phyloP scores from a whole-genome alignment of 2,888 invertebrate species.

The Drosophila parthenogenetica region DNA sequence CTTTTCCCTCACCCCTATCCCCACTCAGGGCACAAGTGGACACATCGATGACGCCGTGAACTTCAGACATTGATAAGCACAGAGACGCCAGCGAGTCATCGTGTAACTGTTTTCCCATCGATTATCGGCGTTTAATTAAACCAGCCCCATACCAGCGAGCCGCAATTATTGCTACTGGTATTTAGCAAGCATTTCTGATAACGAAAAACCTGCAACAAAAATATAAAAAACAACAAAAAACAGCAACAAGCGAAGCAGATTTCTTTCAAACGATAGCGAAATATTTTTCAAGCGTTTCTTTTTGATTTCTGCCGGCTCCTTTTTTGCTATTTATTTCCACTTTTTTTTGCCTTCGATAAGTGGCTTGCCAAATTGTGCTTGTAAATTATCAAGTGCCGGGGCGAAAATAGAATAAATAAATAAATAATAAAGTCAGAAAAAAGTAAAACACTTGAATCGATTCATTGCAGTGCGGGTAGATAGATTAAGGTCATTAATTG shows the following conservation, averaged over 20 bases:
- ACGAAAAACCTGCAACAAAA: conserved; percentile 23
- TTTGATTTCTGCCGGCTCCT: conserved; percentile 70
- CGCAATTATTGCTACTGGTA: conserved; percentile 74
- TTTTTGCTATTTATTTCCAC: conserved; percentile 32
- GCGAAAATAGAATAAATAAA: conserved; percentile 34
- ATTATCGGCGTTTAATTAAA: conserved; percentile 76
- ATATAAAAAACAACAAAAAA: conserved; percentile 26
- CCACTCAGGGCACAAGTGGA: conserved; percentile 7
- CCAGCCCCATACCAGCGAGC: conserved; percentile 31
- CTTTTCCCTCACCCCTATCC: too few relatives aligned
- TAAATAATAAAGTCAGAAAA: conserved; percentile 27
- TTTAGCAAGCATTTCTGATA: conserved; percentile 73
- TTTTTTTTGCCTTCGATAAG: conserved; percentile 48
- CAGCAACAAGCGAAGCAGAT: conserved; percentile 61
- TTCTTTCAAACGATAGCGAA: conserved; percentile 66
- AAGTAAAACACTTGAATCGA: conserved; percentile 38
- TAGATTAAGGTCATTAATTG: conserved; percentile 24
- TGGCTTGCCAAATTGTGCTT: conserved; percentile 69
- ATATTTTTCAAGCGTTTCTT: conserved; percentile 48
- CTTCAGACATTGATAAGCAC: conserved; percentile 30
- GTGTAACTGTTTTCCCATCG: conserved; percentile 74
- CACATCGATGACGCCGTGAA: conserved; percentile 44
- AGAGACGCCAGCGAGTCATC: conserved; percentile 21
- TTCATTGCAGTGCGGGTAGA: conserved; percentile 6
- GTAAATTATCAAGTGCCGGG: conserved; percentile 65